Evolutionary conservation across 1,140 invertebrate species (phyloP), one percentile per base, ranked within the genome.

Genomic region (Rhopalosiphum padi): DNA sequence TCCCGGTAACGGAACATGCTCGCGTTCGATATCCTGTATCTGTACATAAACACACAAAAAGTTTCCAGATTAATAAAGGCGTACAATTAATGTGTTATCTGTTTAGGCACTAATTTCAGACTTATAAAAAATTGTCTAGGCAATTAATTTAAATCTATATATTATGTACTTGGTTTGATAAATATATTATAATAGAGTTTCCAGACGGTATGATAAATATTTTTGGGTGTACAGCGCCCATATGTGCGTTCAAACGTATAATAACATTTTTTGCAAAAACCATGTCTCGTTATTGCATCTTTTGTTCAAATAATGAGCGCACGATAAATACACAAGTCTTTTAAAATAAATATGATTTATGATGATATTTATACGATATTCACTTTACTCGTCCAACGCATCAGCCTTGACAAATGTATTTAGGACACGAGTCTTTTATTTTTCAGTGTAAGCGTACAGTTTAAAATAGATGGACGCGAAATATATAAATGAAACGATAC

Each of bases 1-100:
- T 98, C 97, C 41, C 97, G 96, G 95, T 98, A 98, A 93, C 97
- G 96, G 95, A 98, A 98, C 93, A 98, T 95, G n/a, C 97, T 97
- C 23, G 97, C 97, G 95, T 98, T 98, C 93, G 97, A 98, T 83
- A 98, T 97, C 22, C 97, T 96, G 95, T 97, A 97, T 53, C 91
- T 93, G 48, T 53, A 86, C 1, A 91, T 7, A 23, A 48, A 82
- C 41, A 83, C 0, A 2, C 87, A 55, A 89, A 88, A 87, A 3
- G 11, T 68, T 68, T 9, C 7, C 60, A 68, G 11, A 68, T 68
- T 60, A n/a, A 60, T 60, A 9, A 30, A 8, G 55, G 30, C 23
- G 23, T 4, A 41, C 3, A 3, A 41, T 41, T 41, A 41, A 41
- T 41, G 2, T 41, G 2, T 37, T 37, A 41, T 41, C 41, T 4